Base-by-base conservation (phyloP, 1,140 invertebrate species). In the Micrasema minimum region DNA sequence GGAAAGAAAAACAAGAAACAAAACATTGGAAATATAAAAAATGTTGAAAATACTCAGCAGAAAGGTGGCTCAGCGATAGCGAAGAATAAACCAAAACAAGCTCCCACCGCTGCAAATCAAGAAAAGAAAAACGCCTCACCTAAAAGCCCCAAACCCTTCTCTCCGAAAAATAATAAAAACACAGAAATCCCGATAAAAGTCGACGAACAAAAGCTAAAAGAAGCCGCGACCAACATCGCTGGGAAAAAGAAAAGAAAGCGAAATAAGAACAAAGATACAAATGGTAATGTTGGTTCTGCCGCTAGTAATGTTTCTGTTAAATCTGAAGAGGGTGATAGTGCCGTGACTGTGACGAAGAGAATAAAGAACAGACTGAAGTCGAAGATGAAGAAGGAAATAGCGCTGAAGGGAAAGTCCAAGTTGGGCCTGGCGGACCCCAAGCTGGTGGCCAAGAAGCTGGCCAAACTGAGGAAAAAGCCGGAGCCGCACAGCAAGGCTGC, bases 331-430 rank as follows among this genome's bases (percentile, higher is more conserved):
- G 75, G 69, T 41, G 59, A 57, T 35, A 38, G 50, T 23, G 65
- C 31, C 7, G 61, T 67, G 31, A 57, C 12, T 7, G 12, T 71
- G 2, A 57, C 68, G 1, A 75, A 75, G 50, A 51, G 74, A 2
- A 23, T 46, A 26, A 75, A 57, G 76, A 76, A 67, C 59, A 75
- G 71, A 70, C 67, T 65, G 50, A 75, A 72, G 64, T 69, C 71
- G 31, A 73, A 69, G 70, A 72, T 55, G 51, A 79, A 61, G 67
- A 76, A 67, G 46, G 69, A 69, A 46, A 75, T 72, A 5, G 70
- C 71, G 5, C 16, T 71, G 10, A 72, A 66, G 38, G 68, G 65
- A 16, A 77, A 68, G 57, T 35, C 59, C 1, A 57, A 51, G 18
- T 22, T 41, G 26, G 62, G 61, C 12, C 37, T 75, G 18, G 61